phyloP scores from a whole-genome alignment of 30 jellyfish, hydroid and myxozoan genomes.

The Aurelia aurita region DNA sequence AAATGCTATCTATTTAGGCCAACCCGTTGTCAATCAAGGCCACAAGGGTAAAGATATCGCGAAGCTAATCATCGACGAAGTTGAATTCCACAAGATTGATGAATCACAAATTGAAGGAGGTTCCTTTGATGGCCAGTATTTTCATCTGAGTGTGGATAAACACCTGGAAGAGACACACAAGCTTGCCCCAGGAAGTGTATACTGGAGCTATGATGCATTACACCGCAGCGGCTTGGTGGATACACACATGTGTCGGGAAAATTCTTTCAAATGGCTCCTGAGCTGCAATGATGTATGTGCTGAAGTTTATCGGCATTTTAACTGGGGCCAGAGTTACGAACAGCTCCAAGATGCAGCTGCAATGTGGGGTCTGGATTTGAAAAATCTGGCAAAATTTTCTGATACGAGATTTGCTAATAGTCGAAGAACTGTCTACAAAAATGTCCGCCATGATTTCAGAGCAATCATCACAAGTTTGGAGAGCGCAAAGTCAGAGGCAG shows the following conservation, averaged over 20 bases:
- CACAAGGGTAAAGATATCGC: not conserved
- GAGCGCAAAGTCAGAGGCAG: too few relatives aligned
- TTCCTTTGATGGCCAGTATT: conserved; percentile 37
- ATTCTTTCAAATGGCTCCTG: not conserved
- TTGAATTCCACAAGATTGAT: not conserved
- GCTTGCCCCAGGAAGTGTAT: conserved; percentile 7
- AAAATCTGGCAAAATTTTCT: not conserved
- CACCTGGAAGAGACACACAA: not conserved
- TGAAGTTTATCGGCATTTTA: not conserved
- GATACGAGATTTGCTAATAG: too few relatives aligned
- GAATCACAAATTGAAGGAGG: conserved; percentile 19
- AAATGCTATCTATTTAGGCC: not conserved
- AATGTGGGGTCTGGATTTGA: not conserved
- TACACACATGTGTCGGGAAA: conserved; percentile 14
- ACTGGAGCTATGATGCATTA: conserved; percentile 26
- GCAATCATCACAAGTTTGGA: too few relatives aligned
- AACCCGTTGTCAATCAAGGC: conserved; percentile 15
- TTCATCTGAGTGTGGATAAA: conserved; percentile 15
- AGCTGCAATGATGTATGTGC: not conserved
- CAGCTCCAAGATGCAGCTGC: not conserved
- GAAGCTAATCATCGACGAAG: conserved; percentile 10
- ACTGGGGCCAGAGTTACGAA: not conserved
- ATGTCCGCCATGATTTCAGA: too few relatives aligned
- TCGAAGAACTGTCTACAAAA: not conserved
- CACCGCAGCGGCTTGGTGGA: conserved; percentile 21